Evolutionary conservation across 2,113 vertebrate species (phyloP).

Genomic region (Sylvilagus bachmani): DNA sequence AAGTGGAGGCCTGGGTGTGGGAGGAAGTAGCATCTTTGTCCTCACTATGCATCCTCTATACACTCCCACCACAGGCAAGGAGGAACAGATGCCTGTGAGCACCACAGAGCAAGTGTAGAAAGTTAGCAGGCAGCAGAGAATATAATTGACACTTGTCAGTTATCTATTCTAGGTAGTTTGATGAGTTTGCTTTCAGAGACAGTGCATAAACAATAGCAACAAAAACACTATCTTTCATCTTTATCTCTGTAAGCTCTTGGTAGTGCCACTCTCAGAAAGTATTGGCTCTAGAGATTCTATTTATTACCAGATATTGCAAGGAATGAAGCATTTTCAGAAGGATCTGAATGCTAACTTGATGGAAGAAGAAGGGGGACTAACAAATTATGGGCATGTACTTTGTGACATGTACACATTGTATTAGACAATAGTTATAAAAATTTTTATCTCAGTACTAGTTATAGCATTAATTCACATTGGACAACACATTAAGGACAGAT

Average conservation of each 20-base stretch:
- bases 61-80: background rate
- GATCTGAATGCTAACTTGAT: background rate
- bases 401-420: background rate
- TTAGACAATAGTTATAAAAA: background rate
- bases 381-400: background rate
- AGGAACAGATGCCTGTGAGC: background rate
- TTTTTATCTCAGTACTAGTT: slow-evolving; percentile 6
- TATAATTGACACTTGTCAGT: background rate
- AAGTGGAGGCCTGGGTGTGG: background rate
- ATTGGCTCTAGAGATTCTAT: background rate
- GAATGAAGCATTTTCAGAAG: background rate
- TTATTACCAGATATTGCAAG: background rate
- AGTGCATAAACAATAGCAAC: background rate
- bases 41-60: too few relatives aligned
- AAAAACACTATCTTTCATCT: background rate
- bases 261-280: background rate
- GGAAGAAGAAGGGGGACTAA: background rate
- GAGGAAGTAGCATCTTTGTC: background rate
- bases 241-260: background rate
- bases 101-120: background rate
- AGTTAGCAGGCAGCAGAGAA: background rate
- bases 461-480: too few relatives aligned
- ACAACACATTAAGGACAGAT: too few relatives aligned
- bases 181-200: background rate
- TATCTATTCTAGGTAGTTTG: background rate